These are phyloP conservation scores for Pomacea canaliculata DNA, from an alignment of 2,888 invertebrate species.

Conservation along the genomic window DNA sequence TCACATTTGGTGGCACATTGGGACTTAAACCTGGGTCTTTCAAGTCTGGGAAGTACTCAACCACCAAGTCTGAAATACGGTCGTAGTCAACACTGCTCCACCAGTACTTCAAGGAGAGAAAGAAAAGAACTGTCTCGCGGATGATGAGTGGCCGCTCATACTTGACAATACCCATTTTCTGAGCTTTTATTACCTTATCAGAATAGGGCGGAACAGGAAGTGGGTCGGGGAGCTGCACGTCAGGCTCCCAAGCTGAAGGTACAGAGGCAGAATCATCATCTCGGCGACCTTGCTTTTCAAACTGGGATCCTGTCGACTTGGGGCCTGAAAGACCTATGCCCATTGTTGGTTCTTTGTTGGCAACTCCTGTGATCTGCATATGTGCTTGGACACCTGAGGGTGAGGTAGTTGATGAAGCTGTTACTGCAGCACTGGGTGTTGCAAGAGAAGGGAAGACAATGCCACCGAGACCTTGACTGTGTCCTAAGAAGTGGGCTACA, in stretches of 20 bases:
- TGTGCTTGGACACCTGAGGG: background rate
- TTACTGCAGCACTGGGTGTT: slow-evolving; percentile 5
- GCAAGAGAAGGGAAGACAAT: slow-evolving; percentile 20
- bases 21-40: slow-evolving; percentile 33
- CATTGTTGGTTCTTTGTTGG: too few species aligned
- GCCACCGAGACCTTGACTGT: slow-evolving; percentile 22
- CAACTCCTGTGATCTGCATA: background rate
- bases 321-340: background rate
- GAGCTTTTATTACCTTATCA: slow-evolving; percentile 36
- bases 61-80: slow-evolving; percentile 36
- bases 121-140: slow-evolving; percentile 38
- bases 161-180: slow-evolving; percentile 32
- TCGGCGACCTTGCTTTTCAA: slow-evolving; percentile 9
- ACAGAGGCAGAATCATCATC: slow-evolving; percentile 4
- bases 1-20: slow-evolving; percentile 37
- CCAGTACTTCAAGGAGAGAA: slow-evolving; percentile 37
- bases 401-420: background rate
- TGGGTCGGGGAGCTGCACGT: slow-evolving; percentile 35
- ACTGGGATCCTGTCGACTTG: background rate
- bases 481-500: slow-evolving; percentile 36
- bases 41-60: slow-evolving; percentile 36
- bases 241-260: slow-evolving; percentile 26
- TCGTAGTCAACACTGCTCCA: slow-evolving; percentile 40
- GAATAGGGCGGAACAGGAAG: slow-evolving; percentile 38
- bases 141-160: slow-evolving; percentile 36